These are phyloP conservation scores for Bufo gargarizans DNA, from an alignment of 2,113 vertebrate species.

Conservation along the genomic window DNA sequence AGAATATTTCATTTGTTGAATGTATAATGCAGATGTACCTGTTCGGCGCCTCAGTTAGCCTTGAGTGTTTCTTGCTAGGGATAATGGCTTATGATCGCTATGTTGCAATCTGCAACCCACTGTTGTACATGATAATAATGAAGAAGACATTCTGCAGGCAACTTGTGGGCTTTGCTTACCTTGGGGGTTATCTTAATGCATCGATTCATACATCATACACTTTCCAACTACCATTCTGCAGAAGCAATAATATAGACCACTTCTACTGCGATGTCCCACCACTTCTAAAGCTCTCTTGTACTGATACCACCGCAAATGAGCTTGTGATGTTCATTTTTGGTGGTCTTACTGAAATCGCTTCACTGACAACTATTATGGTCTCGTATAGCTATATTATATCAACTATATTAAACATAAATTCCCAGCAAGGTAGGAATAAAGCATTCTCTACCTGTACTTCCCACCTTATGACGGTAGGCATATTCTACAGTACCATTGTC, in stretches of 20 bases:
- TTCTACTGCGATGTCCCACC: constrained; percentile 54
- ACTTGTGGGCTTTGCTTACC: constrained; percentile 36
- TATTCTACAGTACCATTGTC: constrained; percentile 49
- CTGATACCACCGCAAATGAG: constrained; percentile 41
- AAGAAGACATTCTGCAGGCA: constrained; percentile 20
- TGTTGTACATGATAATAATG: constrained; percentile 34
- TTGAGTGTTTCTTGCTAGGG: constrained; percentile 48
- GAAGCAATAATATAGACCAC: constrained; percentile 42
- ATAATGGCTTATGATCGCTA: constrained; percentile 55
- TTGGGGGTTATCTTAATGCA: constrained; percentile 42
- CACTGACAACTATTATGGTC: constrained; percentile 19
- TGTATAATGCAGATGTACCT: constrained; percentile 50
- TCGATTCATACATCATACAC: constrained; percentile 48
- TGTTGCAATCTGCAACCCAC: constrained; percentile 47
- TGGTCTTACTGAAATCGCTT: constrained; percentile 45
- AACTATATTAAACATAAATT: constrained; percentile 39
- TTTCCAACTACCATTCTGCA: constrained; percentile 46
- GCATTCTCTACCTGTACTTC: constrained; percentile 52
- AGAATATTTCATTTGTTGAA: constrained; percentile 33
- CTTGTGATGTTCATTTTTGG: constrained; percentile 56
- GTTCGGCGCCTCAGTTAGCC: constrained; percentile 47
- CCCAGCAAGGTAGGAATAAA: constrained; percentile 32
- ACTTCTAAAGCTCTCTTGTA: constrained; percentile 48
- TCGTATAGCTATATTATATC: constrained; percentile 47
- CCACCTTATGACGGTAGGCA: constrained; percentile 27